Percentiles rank a stretch among this genome's conserved stretches.
Conservation (phyloP, 2,888 invertebrate genomes). For the Ophion obscuratus region DNA sequence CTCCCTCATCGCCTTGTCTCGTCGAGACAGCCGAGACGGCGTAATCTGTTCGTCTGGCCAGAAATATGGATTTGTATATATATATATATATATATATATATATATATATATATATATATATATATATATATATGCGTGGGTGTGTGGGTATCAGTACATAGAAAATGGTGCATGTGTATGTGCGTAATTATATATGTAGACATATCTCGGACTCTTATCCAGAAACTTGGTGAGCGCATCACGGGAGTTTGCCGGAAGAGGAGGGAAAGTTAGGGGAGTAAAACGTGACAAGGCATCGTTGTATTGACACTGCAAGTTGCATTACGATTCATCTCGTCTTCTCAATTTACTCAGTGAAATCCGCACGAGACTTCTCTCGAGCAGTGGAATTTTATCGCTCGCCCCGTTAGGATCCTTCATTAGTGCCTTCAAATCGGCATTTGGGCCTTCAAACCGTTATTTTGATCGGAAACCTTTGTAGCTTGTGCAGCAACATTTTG, state of each 20-base stretch:
- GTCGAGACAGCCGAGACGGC: constrained; percentile 34
- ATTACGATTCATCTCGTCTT: constrained; percentile 3
- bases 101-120: neutral
- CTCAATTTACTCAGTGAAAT: neutral
- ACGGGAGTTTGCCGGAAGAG: constrained; percentile 44
- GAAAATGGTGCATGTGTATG: neutral
- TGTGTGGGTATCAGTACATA: neutral
- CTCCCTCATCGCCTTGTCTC: constrained; percentile 32
- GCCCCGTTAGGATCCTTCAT: neutral
- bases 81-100: neutral
- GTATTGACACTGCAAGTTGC: constrained; percentile 25
- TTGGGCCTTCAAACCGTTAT: neutral
- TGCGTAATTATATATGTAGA: neutral
- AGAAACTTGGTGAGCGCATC: constrained; percentile 56
- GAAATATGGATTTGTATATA: constrained; percentile 19
- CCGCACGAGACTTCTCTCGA: constrained; percentile 1
- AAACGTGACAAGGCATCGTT: constrained; percentile 28
- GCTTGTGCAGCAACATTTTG: neutral
- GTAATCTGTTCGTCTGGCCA: constrained; percentile 61
- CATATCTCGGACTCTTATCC: constrained; percentile 48
- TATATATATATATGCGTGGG: neutral
- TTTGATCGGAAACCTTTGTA: neutral
- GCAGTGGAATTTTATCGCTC: constrained; percentile 25
- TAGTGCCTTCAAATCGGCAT: too few relatives aligned
- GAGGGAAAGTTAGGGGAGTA: constrained; percentile 27